A percentile compares a stretch with the other conserved stretches of the same genome.
These are phyloP conservation scores for Aplochiton taeniatus DNA, from an alignment of 2,797 vertebrate species.

Conservation along the genomic window DNA sequence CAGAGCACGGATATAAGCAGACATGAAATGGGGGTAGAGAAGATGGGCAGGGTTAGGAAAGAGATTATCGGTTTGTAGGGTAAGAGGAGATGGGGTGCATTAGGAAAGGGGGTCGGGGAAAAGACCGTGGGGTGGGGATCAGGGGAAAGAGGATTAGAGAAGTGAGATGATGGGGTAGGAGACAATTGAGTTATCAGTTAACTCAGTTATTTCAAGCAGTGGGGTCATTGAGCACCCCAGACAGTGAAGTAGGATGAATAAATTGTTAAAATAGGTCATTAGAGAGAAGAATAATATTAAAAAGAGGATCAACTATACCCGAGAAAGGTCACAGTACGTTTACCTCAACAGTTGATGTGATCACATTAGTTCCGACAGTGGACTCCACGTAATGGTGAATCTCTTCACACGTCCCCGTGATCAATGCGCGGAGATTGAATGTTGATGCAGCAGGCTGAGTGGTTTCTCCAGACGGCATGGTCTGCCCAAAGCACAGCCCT, in stretches of 20 bases:
- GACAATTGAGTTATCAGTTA: background rate
- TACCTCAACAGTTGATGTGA: conserved; percentile 69
- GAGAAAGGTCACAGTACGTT: background rate
- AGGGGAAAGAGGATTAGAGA: conserved; percentile 20
- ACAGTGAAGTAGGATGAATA: background rate
- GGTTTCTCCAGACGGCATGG: conserved; percentile 10
- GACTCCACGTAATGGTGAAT: conserved; percentile 69
- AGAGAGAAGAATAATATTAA: background rate
- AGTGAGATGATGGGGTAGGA: conserved; percentile 25
- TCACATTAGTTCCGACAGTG: conserved; percentile 62
- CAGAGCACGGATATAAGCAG: conserved; percentile 39
- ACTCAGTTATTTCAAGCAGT: background rate
- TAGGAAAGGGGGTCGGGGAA: conserved; percentile 37
- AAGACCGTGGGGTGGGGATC: conserved; percentile 21
- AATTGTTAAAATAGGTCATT: background rate
- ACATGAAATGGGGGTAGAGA: conserved; percentile 53
- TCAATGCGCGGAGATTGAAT: conserved; percentile 52
- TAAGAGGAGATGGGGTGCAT: background rate
- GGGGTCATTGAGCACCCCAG: background rate
- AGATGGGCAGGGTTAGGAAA: conserved; percentile 40
- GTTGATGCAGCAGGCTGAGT: conserved; percentile 11
- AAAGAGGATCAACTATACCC: background rate
- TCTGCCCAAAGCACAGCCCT: conserved; percentile 37
- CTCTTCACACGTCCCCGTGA: conserved; percentile 58
- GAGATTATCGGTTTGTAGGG: conserved; percentile 61